Percentiles rank a stretch among this genome's conserved stretches.
Conservation (phyloP, 2,113 vertebrate species). For the Aldabrachelys gigantea region DNA sequence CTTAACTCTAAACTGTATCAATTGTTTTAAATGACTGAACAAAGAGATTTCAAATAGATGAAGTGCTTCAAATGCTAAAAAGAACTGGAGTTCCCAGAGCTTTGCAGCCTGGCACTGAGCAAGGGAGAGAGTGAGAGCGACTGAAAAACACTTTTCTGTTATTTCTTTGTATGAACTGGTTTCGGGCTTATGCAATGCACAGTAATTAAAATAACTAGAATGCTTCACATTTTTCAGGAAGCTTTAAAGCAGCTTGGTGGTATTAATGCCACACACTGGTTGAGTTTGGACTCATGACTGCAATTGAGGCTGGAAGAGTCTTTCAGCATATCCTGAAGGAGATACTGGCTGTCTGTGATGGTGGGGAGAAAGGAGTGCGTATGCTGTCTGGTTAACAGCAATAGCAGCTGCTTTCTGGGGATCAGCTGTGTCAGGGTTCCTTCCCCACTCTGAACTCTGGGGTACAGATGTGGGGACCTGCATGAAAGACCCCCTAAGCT, state of each 20-base stretch:
- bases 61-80: conserved; percentile 69
- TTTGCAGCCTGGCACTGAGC: conserved; percentile 46
- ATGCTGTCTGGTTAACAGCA: background rate
- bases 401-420: background rate
- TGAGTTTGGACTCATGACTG: conserved; percentile 60
- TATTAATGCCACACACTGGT: conserved; percentile 32
- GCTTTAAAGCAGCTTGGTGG: conserved; percentile 68
- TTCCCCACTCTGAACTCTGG: no score
- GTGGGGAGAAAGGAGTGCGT: background rate
- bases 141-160: conserved; percentile 77
- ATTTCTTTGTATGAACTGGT: conserved; percentile 78
- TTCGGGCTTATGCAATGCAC: conserved; percentile 78
- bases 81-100: conserved; percentile 58
- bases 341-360: background rate
- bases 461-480: no score
- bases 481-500: no score
- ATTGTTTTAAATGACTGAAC: conserved; percentile 59
- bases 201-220: conserved; percentile 84
- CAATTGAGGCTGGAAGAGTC: background rate
- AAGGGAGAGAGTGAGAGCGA: conserved; percentile 57
- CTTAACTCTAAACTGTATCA: conserved; percentile 58
- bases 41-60: conserved; percentile 67
- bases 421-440: background rate
- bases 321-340: background rate
- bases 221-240: conserved; percentile 81